Evolutionary conservation across 2,888 invertebrate genomes (phyloP).

Genomic region (Drosophila cognata): DNA sequence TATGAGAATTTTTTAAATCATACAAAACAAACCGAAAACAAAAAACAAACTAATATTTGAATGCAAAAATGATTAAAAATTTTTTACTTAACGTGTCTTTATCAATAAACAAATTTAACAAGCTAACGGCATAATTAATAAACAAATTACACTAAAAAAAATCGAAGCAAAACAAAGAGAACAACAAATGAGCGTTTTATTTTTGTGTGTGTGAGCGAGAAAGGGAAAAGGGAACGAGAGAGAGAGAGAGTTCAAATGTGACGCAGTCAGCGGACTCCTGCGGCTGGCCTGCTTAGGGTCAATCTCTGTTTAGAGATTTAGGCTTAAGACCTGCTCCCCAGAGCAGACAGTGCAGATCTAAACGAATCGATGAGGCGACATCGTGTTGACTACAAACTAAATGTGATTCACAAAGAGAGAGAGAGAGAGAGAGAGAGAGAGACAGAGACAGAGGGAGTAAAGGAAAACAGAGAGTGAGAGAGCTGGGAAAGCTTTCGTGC

Average conservation of each 20-base stretch:
- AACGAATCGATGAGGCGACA: too few species aligned
- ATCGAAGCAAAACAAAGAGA: slow-evolving; percentile 37
- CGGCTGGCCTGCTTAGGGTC: too few species aligned
- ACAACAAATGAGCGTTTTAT: slow-evolving; percentile 55
- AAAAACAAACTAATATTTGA: slow-evolving; percentile 57
- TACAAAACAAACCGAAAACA: slow-evolving; percentile 49
- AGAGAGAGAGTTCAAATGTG: background rate
- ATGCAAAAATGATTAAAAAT: slow-evolving; percentile 68
- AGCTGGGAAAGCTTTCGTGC: slow-evolving; percentile 28
- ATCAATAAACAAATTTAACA: slow-evolving; percentile 68
- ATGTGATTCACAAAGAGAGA: background rate
- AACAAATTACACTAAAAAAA: slow-evolving; percentile 64
- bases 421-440: background rate
- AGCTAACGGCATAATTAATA: slow-evolving; percentile 67
- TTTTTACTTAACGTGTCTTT: slow-evolving; percentile 80
- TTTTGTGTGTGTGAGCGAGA: slow-evolving; percentile 15
- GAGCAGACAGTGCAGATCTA: too few species aligned
- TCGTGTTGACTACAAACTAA: too few species aligned
- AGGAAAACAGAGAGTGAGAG: slow-evolving; percentile 1
- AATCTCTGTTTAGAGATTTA: too few species aligned
- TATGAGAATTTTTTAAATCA: slow-evolving; percentile 78
- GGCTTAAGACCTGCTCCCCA: too few species aligned
- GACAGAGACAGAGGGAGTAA: background rate
- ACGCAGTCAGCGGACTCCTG: slow-evolving; percentile 11
- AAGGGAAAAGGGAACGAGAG: background rate